Conservation (phyloP, 2,888 invertebrate genomes). For the Acheta domesticus region DNA sequence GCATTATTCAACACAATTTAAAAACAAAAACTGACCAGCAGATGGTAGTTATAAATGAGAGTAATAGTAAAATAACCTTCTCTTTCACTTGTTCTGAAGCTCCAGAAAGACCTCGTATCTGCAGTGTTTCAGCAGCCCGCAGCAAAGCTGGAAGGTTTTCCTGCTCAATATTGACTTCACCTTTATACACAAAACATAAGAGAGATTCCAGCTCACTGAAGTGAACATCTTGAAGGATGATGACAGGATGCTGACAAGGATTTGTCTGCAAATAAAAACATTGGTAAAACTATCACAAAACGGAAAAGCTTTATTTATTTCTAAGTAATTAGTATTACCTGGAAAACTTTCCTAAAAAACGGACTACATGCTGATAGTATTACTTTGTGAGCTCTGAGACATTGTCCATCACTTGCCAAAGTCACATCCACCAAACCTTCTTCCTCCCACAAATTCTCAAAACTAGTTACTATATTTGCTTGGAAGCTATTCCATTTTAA, state of each 20-base stretch:
- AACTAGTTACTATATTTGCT: constrained; percentile 60
- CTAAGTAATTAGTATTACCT: constrained; percentile 48
- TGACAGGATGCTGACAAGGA: constrained; percentile 60
- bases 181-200: constrained; percentile 43
- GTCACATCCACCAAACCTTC: constrained; percentile 66
- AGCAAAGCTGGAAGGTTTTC: constrained; percentile 42
- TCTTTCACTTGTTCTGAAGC: constrained; percentile 38
- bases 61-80: constrained; percentile 31
- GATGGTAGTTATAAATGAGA: no score
- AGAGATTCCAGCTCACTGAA: constrained; percentile 42
- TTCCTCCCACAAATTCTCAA: constrained; percentile 62
- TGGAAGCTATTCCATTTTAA: constrained; percentile 68
- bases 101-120: constrained; percentile 42
- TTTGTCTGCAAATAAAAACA: constrained; percentile 57
- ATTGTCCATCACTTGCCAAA: constrained; percentile 62
- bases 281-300: constrained; percentile 4
- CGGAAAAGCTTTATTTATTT: not conserved
- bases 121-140: constrained; percentile 42
- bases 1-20: no score
- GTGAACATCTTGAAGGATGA: constrained; percentile 42
- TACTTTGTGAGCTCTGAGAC: constrained; percentile 65
- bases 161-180: constrained; percentile 43
- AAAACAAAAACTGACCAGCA: no score
- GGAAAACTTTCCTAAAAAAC: constrained; percentile 62
- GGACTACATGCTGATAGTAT: constrained; percentile 66